Base-by-base conservation (phyloP, 2,797 vertebrate species). In the Spea hammondii region DNA sequence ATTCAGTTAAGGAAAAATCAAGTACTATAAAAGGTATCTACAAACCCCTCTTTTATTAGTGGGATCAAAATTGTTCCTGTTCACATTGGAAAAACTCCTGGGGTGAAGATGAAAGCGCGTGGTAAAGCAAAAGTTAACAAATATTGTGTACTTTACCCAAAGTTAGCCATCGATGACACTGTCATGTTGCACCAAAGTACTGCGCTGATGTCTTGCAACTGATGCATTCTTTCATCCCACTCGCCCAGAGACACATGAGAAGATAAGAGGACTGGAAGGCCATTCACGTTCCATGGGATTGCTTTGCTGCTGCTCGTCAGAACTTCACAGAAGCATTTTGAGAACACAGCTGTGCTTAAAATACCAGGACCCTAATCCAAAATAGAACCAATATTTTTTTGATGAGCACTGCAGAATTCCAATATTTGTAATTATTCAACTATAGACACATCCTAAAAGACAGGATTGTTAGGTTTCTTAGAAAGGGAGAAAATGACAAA, bases 131-230 rank as follows among this genome's bases (percentile, higher is more conserved):
- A 66, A 68, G 14, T 44, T 13, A n/a, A 49, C 4, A 47, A n/a
- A 6, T n/a, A 8, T 48, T 50, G 11, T 12, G 45, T 9, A 57
- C 13, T 11, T 14, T 93, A 99, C 97, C 95, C 95, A 88, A 97
- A 96, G 12, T 94, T 93, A 54, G 95, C 91, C 76, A 93, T 44
- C 3, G 92, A 90, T 70, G 90, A 86, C 13, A 97, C 65, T 78
- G 92, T 85, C 92, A 97, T 90, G 74, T 98, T 99, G 79, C 95
- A 94, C 97, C 97, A 99, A 75, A 99, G 85, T 3, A 90, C 88
- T 0, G 90, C 86, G 54, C 86, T 94, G 68, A 97, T 85, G 70
- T 97, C 94, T 82, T 90, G 92, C 45, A 99, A 93, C 88, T 99
- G 98, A 79, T 92, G 91, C 53, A 92, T 89, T 86, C 94, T 93